Base-by-base conservation (phyloP, 2,113 vertebrate species). In the Oreochromis niloticus region DNA sequence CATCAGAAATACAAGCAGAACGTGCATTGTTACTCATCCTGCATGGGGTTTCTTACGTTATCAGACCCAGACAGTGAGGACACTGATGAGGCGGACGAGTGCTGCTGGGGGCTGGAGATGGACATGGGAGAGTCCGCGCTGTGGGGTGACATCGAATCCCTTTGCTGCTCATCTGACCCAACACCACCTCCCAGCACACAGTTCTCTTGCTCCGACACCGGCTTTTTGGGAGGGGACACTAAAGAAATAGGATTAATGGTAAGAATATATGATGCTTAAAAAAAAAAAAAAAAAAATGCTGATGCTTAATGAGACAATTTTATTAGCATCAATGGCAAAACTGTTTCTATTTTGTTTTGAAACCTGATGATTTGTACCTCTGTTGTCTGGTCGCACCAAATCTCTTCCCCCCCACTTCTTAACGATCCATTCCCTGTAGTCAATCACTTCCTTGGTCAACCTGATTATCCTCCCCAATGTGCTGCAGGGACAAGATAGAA, bases 361-460 rank as follows among this genome's bases (percentile, higher is more conserved):
- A 71, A 71, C 10, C 34, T 0, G 4, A 19, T 4, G 48, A 22
- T 41, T 55, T 34, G 19, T 94, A 96, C 96, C 96, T 81, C 86
- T 87, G 84, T 91, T 93, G 83, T 96, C 96, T 1, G 87, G 85
- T 57, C 87, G 93, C 5, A 88, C 61, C 30, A 89, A 84, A 66
- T 94, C 94, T 85, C 91, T 94, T 90, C 93, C 93, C 57, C 99
- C 98, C 99, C 99, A 99, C 87, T 98, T 98, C 91, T 98, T 98
- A 54, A 98, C 98, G 95, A 99, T 99, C 98, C 98, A 99, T 32
- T 99, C 97, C 95, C 99, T 97, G 91, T 99, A 99, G 1, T 98
- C 96, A 75, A 98, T 98, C 34, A 99, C 98, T 95, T 99, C 98
- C 91, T 98, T 98, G 2, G 98, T 99, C 89, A 99, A 97, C 96